Evolutionary conservation across 1,140 invertebrate species (phyloP).

Genomic region (Octopus bimaculoides): DNA sequence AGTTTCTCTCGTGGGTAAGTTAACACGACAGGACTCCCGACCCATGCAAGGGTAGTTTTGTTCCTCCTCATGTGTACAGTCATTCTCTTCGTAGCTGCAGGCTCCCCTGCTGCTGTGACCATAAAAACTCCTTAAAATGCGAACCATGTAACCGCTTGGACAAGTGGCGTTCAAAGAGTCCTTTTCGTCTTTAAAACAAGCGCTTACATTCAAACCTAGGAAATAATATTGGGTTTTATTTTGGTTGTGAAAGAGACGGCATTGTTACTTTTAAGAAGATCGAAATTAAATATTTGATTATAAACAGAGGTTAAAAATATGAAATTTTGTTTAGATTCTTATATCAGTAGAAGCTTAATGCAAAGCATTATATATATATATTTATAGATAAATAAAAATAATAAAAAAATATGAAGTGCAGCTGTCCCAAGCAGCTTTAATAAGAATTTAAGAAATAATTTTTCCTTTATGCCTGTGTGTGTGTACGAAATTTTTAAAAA

Average conservation of each 20-base stretch:
- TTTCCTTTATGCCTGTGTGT: background rate
- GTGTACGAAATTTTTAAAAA: background rate
- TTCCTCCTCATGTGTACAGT: conserved; percentile 36
- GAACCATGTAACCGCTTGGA: conserved; percentile 38
- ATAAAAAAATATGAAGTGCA: too few relatives aligned
- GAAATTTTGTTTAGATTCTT: too few relatives aligned
- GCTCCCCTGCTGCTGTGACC: conserved; percentile 36
- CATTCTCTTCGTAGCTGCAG: conserved; percentile 34
- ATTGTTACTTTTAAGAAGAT: too few relatives aligned
- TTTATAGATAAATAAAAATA: too few relatives aligned
- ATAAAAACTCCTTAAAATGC: conserved; percentile 40
- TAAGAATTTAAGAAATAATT: background rate
- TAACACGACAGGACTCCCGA: conserved; percentile 37
- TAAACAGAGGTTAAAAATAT: too few relatives aligned
- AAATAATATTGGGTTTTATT: conserved; percentile 8
- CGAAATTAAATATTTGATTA: too few relatives aligned
- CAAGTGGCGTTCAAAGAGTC: conserved; percentile 39
- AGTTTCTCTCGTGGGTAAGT: conserved; percentile 34
- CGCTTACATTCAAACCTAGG: conserved; percentile 30
- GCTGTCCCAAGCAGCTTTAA: too few relatives aligned
- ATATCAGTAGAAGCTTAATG: too few relatives aligned
- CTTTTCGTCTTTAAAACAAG: conserved; percentile 34
- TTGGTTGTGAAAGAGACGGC: too few relatives aligned
- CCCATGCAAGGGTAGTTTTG: conserved; percentile 45
- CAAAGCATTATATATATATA: too few relatives aligned